Evolutionary conservation across 2,113 vertebrate genomes (phyloP), one percentile per base, ranked within the genome.

Genomic region (Phalacrocorax aristotelis): DNA sequence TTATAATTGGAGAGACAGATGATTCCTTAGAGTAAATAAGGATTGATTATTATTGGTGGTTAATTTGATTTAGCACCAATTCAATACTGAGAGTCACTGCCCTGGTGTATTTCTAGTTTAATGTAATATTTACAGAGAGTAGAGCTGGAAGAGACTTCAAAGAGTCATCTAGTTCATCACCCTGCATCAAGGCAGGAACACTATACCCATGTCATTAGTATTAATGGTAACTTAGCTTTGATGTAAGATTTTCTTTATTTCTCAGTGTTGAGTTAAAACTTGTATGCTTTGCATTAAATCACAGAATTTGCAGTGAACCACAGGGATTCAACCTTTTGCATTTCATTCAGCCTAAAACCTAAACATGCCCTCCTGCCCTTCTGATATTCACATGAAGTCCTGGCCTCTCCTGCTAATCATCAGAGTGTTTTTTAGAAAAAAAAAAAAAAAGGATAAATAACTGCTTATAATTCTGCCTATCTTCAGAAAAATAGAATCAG

Each of bases 31-130:
- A 94, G 70, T 85, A 82, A 91, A 95, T 91, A 91, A 92, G 40
- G 44, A 91, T 95, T 89, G 80, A 95, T 96, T 95, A 91, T 87
- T 96, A 95, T 92, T 89, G 87, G 70, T 89, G 38, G 66, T 58
- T 93, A 93, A 97, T 94, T 82, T 96, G 61, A 93, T 95, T 92
- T 95, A 92, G 76, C 83, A 74, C 20, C 21, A 79, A 7, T 85
- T 93, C 87, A 95, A 70, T 89, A 87, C 36, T 72, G 52, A 85
- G 44, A 91, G 86, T 85, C 83, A 70, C 32, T 87, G 54, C 20
- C 57, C 38, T 87, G 74, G 92, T 74, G 29, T 76, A 85, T 95
- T 95, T 87, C 40, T 79, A 61, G 52, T 87, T 91, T 95, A 94
- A 91, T 93, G 82, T 95, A 87, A 52, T 91, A 94, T 89, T 95